Evolutionary conservation across 2,888 invertebrate species (phyloP).

Genomic region (Chalcis sispes): DNA sequence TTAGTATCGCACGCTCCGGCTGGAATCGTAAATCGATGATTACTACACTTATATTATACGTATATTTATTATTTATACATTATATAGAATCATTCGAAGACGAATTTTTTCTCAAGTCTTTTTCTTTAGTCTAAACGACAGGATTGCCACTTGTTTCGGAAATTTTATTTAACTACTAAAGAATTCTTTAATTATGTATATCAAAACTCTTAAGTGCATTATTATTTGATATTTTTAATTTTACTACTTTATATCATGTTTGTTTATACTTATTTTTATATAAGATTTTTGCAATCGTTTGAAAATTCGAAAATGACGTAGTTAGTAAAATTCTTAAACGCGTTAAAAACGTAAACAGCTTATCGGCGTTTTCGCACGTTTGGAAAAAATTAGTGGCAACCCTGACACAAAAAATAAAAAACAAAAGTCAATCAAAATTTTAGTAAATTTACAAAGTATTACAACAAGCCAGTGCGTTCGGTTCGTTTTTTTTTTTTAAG

Average conservation of each 20-base stretch:
- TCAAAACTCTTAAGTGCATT: slow-evolving; percentile 40
- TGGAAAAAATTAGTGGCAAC: slow-evolving; percentile 26
- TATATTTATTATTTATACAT: slow-evolving; percentile 42
- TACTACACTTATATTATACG: slow-evolving; percentile 46
- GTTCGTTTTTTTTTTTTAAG: too few relatives aligned
- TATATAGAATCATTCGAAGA: slow-evolving; percentile 51
- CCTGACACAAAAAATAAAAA: slow-evolving; percentile 6
- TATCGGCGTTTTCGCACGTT: background rate
- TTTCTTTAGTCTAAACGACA: slow-evolving; percentile 52
- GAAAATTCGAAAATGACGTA: background rate
- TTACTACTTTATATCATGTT: slow-evolving; percentile 2
- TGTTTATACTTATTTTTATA: slow-evolving; percentile 6
- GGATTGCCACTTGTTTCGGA: slow-evolving; percentile 47
- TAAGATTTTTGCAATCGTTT: background rate
- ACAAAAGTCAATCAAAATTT: background rate
- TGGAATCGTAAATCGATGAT: slow-evolving; percentile 53
- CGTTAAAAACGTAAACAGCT: background rate
- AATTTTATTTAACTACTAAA: slow-evolving; percentile 29
- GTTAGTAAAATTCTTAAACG: background rate
- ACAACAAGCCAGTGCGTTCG: slow-evolving; percentile 15
- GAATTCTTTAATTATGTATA: slow-evolving; percentile 23
- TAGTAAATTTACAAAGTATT: slow-evolving; percentile 9
- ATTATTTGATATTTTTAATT: slow-evolving; percentile 13
- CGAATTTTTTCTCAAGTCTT: slow-evolving; percentile 56
- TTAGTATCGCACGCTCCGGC: slow-evolving; percentile 50